Conservation (phyloP, 2,113 vertebrate species). For the Rana temporaria region DNA sequence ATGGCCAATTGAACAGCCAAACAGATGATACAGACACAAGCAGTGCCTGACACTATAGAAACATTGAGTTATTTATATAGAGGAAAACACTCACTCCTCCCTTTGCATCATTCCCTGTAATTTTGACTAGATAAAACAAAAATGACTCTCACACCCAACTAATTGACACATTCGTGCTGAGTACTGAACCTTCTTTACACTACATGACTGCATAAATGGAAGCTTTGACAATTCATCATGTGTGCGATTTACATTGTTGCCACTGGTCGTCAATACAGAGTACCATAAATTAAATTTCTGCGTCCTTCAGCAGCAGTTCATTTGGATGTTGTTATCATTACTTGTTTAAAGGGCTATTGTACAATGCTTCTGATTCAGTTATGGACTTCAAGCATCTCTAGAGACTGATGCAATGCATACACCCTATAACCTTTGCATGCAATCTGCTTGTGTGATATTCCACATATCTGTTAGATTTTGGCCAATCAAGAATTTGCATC, state of each 20-base stretch:
- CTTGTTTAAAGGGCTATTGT: too few relatives aligned
- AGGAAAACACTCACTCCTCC: slow-evolving; percentile 15
- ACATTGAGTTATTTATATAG: slow-evolving; percentile 11
- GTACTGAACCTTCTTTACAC: not conserved
- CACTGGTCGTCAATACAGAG: not conserved
- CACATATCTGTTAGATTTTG: too few relatives aligned
- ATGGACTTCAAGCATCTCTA: too few relatives aligned
- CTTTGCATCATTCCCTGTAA: slow-evolving; percentile 11
- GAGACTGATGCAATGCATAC: too few relatives aligned
- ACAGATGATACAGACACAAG: not conserved
- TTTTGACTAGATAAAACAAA: not conserved
- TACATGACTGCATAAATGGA: not conserved
- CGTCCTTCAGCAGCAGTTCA: not conserved
- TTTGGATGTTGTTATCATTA: too few relatives aligned
- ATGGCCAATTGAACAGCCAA: not conserved
- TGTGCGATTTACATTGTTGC: not conserved
- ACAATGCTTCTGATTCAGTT: too few relatives aligned
- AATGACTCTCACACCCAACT: slow-evolving; percentile 7
- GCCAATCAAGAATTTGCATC: too few relatives aligned
- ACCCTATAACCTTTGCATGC: too few relatives aligned
- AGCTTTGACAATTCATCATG: not conserved
- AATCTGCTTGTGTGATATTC: too few relatives aligned
- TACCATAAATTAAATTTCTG: not conserved
- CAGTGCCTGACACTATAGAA: not conserved
- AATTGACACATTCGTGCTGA: slow-evolving; percentile 9